Base-by-base conservation (phyloP, 2,797 vertebrate species). In the Toxotes lorentzi region DNA sequence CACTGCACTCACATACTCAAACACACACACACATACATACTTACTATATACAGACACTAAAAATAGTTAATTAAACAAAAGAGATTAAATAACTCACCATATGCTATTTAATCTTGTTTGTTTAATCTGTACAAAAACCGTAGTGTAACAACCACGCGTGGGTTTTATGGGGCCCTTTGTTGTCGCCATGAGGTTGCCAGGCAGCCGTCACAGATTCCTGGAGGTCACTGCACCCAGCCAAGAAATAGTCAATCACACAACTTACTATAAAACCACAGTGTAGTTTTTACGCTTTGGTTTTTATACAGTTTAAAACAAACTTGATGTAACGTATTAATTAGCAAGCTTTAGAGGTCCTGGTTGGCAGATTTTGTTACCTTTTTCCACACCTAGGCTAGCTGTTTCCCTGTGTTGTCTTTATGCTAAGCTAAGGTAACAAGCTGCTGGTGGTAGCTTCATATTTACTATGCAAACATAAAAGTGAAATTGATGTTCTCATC, bases 21-120 rank as follows among this genome's bases (percentile, higher is more conserved):
- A 40, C 38, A 40, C 38, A 40, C 38, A 40, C 38, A 40, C 38
- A 34, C 32, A 38, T 7, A 16, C 41, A 43, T 43, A 43, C n/a
- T n/a, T n/a, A 51, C 17, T 62, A 45, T 70, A 84, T 57, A 75
- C 69, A 79, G 73, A 79, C 66, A 74, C 45, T 23, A 65, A 80
- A 80, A 71, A 24, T 51, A 58, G 40, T 21, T 67, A 48, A 83
- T 78, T 68, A 67, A 78, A 76, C 50, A 73, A 70, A 13, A 24
- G 0, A 35, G 45, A 78, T 73, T 45, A 35, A 76, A 80, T 32
- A 9, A 50, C 41, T 41, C 32, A 24, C 12, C 40, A 73, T 56
- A 82, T 78, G 24, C 1, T 58, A 24, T 70, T 70, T 77, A 66
- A 70, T 70, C 65, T n/a, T 11, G 19, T 63, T 75, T 43, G 24